These are phyloP conservation scores for Falco naumanni DNA, from an alignment of 2,797 vertebrate species.

Conservation along the genomic window DNA sequence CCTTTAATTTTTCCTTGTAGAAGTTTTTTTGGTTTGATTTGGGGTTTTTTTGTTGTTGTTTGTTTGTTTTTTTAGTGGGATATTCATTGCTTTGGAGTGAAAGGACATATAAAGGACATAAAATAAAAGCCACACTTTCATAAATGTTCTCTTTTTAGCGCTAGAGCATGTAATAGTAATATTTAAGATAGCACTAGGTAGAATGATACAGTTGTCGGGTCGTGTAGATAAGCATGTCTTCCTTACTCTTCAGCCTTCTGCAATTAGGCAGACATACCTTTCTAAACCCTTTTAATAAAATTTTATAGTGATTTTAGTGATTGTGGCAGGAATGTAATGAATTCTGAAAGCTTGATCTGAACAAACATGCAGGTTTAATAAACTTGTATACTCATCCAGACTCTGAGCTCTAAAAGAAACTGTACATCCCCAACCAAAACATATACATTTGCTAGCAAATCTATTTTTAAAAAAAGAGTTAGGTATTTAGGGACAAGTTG, in stretches of 20 bases:
- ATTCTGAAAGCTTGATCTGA: constrained; percentile 6
- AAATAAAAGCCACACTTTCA: not conserved
- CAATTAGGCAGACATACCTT: not conserved
- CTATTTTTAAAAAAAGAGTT: not conserved
- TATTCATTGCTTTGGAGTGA: not conserved
- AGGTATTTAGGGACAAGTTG: not conserved
- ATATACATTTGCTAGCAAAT: not conserved
- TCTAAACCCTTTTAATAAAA: not conserved
- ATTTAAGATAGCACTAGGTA: not conserved
- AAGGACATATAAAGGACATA: not conserved
- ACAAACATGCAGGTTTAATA: not conserved
- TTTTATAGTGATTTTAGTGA: not conserved
- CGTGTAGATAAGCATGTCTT: not conserved
- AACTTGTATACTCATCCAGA: not conserved
- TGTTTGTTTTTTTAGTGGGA: not conserved
- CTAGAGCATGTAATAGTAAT: not conserved
- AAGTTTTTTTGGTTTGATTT: not conserved
- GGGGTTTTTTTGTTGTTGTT: too few relatives aligned
- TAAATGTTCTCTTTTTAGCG: not conserved
- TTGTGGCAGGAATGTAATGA: not conserved
- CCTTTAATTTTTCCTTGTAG: not conserved
- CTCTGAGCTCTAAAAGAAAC: not conserved
- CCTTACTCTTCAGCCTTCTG: not conserved
- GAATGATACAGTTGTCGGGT: not conserved
- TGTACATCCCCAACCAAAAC: not conserved